These are phyloP conservation scores for Drosophila watanabei DNA, from an alignment of 1,140 invertebrate genomes.

Conservation along the genomic window DNA sequence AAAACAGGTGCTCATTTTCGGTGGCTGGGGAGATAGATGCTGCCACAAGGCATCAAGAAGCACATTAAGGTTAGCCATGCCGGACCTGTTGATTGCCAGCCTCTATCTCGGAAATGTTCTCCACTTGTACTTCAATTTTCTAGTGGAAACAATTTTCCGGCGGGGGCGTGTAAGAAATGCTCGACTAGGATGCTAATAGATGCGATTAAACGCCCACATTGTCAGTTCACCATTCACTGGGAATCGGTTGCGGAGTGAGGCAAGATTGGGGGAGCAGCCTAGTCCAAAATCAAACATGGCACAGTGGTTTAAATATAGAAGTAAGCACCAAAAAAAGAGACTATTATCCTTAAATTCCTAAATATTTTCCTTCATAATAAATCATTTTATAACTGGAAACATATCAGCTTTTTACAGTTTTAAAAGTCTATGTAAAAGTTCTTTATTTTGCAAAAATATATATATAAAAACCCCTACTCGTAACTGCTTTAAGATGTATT, in stretches of 20 bases:
- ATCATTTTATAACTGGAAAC: neutral
- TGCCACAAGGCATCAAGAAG: slow-evolving; percentile 1
- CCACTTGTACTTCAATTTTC: slow-evolving; percentile 41
- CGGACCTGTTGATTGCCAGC: slow-evolving; percentile 43
- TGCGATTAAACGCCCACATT: slow-evolving; percentile 77
- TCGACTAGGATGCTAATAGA: slow-evolving; percentile 70
- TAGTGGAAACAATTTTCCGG: slow-evolving; percentile 27
- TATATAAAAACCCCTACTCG: neutral
- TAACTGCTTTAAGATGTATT: neutral
- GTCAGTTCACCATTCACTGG: slow-evolving; percentile 42
- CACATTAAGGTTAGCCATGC: slow-evolving; percentile 25
- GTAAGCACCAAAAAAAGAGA: neutral
- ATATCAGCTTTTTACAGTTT: neutral
- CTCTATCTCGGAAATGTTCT: slow-evolving; percentile 21
- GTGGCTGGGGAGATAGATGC: neutral
- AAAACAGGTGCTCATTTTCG: neutral
- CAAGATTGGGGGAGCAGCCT: neutral
- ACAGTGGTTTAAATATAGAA: neutral
- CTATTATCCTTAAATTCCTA: neutral
- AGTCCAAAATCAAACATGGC: neutral
- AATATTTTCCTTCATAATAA: neutral
- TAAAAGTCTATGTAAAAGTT: too few species aligned
- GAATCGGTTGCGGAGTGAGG: neutral
- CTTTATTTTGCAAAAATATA: neutral
- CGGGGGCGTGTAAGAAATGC: slow-evolving; percentile 52